These are phyloP conservation scores for Drosophila mojavensis DNA, from an alignment of 1,140 invertebrate species.

Conservation along the genomic window DNA sequence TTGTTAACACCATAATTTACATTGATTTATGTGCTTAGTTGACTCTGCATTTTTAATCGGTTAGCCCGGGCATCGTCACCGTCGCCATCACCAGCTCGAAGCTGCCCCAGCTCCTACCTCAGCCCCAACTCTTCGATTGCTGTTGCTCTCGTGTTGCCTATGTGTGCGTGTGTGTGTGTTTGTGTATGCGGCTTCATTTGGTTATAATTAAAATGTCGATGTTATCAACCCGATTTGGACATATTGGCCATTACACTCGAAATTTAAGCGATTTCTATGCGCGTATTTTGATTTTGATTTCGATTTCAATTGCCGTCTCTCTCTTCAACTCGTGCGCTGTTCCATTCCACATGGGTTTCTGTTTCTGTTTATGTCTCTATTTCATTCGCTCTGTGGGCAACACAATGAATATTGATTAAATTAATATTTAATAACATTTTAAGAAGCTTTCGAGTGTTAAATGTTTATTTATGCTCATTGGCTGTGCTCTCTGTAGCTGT, in stretches of 20 bases:
- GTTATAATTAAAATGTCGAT: constrained; percentile 83
- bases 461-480: constrained; percentile 70
- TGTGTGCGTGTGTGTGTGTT: constrained; percentile 6
- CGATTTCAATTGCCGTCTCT: constrained; percentile 53
- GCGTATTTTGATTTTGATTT: constrained; percentile 70
- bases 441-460: constrained; percentile 80
- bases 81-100: not conserved
- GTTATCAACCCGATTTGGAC: constrained; percentile 80
- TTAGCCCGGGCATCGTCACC: constrained; percentile 50
- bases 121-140: not conserved
- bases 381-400: constrained; percentile 24
- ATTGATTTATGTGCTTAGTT: constrained; percentile 83
- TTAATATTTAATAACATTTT: constrained; percentile 82
- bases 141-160: not conserved
- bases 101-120: not conserved
- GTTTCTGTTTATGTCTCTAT: constrained; percentile 6
- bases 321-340: not conserved
- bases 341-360: not conserved
- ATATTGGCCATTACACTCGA: constrained; percentile 81
- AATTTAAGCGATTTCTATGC: constrained; percentile 83
- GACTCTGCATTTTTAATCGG: constrained; percentile 82
- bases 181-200: constrained; percentile 71
- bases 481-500: constrained; percentile 26
- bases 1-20: constrained; percentile 83
- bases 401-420: constrained; percentile 80